Percentiles rank a stretch among this genome's conserved stretches.
These are phyloP conservation scores for Pseudomugil tenellus DNA, from an alignment of 2,797 vertebrate species.

Conservation along the genomic window DNA sequence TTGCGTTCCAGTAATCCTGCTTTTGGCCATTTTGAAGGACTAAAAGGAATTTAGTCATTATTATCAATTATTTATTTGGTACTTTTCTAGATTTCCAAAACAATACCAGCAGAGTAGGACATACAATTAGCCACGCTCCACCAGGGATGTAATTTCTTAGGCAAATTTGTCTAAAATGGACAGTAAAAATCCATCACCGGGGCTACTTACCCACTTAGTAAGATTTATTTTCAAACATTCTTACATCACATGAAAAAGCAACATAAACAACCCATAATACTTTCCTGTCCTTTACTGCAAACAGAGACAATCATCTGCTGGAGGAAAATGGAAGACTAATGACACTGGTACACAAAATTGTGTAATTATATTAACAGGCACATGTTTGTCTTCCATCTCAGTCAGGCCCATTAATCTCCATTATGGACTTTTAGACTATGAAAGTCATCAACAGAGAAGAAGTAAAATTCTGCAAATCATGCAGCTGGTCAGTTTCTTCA, in stretches of 20 bases:
- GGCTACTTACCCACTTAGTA: neutral
- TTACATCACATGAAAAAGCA: constrained; percentile 5
- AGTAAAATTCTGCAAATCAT: constrained; percentile 10
- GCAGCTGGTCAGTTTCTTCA: constrained; percentile 19
- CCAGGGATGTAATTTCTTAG: neutral
- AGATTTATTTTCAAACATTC: constrained; percentile 1
- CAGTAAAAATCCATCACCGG: neutral
- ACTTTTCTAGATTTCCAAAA: neutral
- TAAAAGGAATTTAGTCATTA: neutral
- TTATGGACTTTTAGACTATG: constrained; percentile 21
- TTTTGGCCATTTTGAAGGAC: too few relatives aligned
- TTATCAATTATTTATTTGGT: neutral
- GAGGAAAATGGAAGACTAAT: constrained; percentile 33
- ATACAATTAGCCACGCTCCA: neutral
- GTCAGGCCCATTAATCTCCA: constrained; percentile 17
- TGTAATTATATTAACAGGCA: constrained; percentile 42
- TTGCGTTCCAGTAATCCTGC: too few relatives aligned
- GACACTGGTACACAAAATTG: neutral
- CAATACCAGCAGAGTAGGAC: neutral
- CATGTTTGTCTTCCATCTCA: constrained; percentile 34
- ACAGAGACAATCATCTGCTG: constrained; percentile 13
- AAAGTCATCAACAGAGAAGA: constrained; percentile 28
- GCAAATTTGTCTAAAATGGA: neutral
- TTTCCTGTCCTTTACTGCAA: neutral
- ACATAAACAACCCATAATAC: constrained; percentile 5